phyloP scores from a whole-genome alignment of 2,797 vertebrate genomes.

The Triplophysa bombifrons region DNA sequence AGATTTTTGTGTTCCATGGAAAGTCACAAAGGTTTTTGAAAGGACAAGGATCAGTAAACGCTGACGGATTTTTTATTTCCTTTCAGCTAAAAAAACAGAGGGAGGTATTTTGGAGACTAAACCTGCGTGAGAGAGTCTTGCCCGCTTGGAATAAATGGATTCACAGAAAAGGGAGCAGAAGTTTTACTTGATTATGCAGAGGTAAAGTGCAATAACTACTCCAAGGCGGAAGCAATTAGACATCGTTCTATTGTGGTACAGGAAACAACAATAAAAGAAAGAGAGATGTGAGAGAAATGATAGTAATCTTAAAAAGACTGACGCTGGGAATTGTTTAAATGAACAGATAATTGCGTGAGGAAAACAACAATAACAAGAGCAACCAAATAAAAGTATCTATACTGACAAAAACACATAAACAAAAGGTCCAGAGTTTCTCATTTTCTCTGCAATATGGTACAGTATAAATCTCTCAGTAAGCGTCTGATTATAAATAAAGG shows the following conservation, averaged over 20 bases:
- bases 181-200: constrained; percentile 44
- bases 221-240: constrained; percentile 38
- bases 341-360: constrained; percentile 39
- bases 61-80: neutral
- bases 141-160: constrained; percentile 19
- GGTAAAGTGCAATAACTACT: constrained; percentile 31
- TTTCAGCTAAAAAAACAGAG: neutral
- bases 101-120: neutral
- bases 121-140: neutral
- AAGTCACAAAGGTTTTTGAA: neutral
- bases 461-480: constrained; percentile 20
- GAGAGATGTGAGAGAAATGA: constrained; percentile 17
- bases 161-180: constrained; percentile 14
- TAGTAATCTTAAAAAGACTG: constrained; percentile 40
- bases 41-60: neutral
- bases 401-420: neutral
- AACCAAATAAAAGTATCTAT: constrained; percentile 29
- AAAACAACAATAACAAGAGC: neutral
- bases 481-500: constrained; percentile 24
- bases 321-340: constrained; percentile 39
- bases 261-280: constrained; percentile 32
- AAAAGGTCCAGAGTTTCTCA: neutral
- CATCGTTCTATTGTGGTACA: constrained; percentile 36
- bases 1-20: neutral
- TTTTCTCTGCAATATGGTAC: constrained; percentile 22